Evolutionary conservation across 64 coral and sea anemone species (phyloP), one percentile per base, ranked within the genome.

Genomic region (Pocillopora verrucosa): DNA sequence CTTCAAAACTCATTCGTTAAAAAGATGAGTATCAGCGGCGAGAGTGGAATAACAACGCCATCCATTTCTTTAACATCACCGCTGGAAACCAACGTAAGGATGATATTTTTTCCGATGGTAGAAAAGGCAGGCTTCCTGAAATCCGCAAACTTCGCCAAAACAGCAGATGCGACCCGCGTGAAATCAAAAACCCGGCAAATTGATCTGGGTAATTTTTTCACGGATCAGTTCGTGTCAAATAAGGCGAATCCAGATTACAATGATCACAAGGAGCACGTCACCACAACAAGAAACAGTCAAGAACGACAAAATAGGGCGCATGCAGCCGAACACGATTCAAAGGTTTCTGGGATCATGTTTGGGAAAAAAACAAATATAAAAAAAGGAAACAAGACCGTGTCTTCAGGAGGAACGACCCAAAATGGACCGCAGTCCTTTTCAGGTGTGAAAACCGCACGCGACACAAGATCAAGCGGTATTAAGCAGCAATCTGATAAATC

Each of bases 211-310:
- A 36, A 68, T 11, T 68, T 84, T 36, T 45, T 34, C 82, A 85
- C 16, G 65, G 82, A 37, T 85, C 36, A 85, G 5, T 85, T 26
- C 64, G 65, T 72, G 82, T 57, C 64, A 72, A 85, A 85, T 63
- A 85, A 85, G 72, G 82, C 45, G 56, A 56, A 36, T 51, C 36
- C 10, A 72, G 65, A 85, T 85, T 41, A 85, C 56, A 2, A 85
- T 24, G 62, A 72, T 85, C 37, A 41, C 41, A 85, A 57, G 51
- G 65, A 36, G 80, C 60, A 45, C 80, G 80, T 83, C 80, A 83
- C 80, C n/a, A 67, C 38, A 58, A 72, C 65, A 56, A 19, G 64
- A 63, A n/a, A 56, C 3, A 37, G 62, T 70, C 82, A 41, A 17
- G n/a, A 11, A 58, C 64, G 19, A 72, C 1, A 14, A 5, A 85